Conservation (phyloP, 2,888 invertebrate species). For the Leptopterna dolabrata region DNA sequence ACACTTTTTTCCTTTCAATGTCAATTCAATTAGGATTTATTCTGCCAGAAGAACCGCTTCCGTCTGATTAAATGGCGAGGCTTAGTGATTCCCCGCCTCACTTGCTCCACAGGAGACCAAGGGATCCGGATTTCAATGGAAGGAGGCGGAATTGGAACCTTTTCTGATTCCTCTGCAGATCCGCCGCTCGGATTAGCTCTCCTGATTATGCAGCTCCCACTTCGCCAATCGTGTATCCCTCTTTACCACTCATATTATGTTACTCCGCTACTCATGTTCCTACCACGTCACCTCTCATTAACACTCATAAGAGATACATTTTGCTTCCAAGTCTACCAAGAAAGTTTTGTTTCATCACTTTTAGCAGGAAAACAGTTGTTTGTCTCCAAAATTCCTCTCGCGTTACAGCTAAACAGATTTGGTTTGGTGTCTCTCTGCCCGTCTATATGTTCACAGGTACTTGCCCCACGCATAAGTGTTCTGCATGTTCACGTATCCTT, state of each 20-base stretch:
- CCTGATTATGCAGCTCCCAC: not conserved
- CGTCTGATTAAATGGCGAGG: not conserved
- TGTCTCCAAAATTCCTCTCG: no score
- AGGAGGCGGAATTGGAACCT: not conserved
- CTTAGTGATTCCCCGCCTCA: not conserved
- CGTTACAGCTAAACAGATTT: no score
- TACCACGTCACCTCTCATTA: no score
- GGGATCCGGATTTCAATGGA: not conserved
- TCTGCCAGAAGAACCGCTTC: not conserved
- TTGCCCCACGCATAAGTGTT: no score
- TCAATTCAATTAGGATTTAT: conserved; percentile 8
- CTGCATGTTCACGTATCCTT: no score
- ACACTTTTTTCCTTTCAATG: not conserved
- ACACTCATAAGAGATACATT: no score
- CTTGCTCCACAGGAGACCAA: not conserved
- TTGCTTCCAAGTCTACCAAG: no score
- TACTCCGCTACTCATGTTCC: not conserved
- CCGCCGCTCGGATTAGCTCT: not conserved
- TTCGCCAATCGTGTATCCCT: not conserved
- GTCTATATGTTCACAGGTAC: no score
- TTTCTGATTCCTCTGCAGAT: not conserved
- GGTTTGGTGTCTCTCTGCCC: no score
- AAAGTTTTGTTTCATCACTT: no score
- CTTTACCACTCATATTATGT: not conserved
- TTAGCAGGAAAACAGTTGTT: no score